Conservation (phyloP, 2,113 vertebrate genomes). For the Equus quagga region DNA sequence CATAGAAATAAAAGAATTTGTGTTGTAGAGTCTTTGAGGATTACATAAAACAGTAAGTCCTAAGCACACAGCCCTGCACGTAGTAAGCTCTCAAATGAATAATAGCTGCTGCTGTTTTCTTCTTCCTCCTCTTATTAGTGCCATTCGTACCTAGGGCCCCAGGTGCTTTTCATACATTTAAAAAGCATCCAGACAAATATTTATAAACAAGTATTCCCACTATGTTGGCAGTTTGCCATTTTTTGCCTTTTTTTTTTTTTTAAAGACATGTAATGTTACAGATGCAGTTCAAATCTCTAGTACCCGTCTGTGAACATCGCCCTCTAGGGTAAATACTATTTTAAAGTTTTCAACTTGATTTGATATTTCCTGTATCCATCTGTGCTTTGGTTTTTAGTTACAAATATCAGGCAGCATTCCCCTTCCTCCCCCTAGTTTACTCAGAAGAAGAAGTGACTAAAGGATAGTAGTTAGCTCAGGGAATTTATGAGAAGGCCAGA, state of each 20-base stretch:
- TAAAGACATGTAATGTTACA: not conserved
- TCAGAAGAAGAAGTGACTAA: not conserved
- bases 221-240: not conserved
- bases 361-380: not conserved
- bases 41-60: not conserved
- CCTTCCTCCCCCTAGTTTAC: not conserved
- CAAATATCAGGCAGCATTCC: not conserved
- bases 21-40: not conserved
- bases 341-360: not conserved
- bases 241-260: not conserved
- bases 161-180: not conserved
- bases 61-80: not conserved
- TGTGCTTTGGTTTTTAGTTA: constrained; percentile 18
- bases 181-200: not conserved
- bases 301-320: not conserved
- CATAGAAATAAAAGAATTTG: not conserved
- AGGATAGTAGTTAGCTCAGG: not conserved
- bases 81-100: not conserved
- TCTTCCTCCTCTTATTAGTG: not conserved
- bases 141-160: not conserved
- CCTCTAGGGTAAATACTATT: not conserved
- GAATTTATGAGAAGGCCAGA: not conserved
- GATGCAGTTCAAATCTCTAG: not conserved
- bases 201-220: not conserved
- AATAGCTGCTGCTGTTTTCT: not conserved